These are phyloP conservation scores for Pithys albifrons DNA, from an alignment of 2,113 vertebrate species.

Conservation along the genomic window DNA sequence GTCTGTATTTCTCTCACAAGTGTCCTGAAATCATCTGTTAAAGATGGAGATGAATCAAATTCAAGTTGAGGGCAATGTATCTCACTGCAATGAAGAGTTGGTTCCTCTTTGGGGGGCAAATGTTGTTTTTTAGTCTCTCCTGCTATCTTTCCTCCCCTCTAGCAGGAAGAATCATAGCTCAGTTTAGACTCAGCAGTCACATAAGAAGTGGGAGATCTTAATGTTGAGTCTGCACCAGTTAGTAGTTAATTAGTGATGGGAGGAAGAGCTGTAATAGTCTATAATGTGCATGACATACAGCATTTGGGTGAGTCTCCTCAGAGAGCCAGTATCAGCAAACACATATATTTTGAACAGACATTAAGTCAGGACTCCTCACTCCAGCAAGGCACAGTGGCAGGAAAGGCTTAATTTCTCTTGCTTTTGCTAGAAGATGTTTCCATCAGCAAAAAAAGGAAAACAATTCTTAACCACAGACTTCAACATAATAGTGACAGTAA, in stretches of 20 bases:
- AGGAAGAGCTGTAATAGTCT: not conserved
- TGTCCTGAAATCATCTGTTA: not conserved
- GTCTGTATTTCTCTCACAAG: not conserved
- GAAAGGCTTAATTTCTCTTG: not conserved
- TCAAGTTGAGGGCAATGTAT: not conserved
- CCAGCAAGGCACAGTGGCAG: not conserved
- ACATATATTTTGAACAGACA: not conserved
- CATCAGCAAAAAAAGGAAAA: not conserved
- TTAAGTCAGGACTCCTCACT: not conserved
- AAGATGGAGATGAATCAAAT: not conserved
- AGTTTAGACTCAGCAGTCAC: not conserved
- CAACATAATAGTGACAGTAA: not conserved
- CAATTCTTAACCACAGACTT: slow-evolving; percentile 5
- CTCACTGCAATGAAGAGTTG: not conserved
- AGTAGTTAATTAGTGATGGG: not conserved
- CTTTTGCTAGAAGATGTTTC: not conserved
- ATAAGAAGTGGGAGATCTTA: not conserved
- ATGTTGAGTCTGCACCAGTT: not conserved
- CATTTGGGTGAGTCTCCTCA: not conserved
- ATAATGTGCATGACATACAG: not conserved
- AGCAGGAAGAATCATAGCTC: not conserved
- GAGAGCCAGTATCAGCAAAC: not conserved
- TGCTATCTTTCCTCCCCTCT: not conserved
- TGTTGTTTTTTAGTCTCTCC: not conserved
- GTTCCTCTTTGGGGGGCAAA: not conserved